Evolutionary conservation across 2,888 invertebrate genomes (phyloP).

Genomic region (Melieria omissa): DNA sequence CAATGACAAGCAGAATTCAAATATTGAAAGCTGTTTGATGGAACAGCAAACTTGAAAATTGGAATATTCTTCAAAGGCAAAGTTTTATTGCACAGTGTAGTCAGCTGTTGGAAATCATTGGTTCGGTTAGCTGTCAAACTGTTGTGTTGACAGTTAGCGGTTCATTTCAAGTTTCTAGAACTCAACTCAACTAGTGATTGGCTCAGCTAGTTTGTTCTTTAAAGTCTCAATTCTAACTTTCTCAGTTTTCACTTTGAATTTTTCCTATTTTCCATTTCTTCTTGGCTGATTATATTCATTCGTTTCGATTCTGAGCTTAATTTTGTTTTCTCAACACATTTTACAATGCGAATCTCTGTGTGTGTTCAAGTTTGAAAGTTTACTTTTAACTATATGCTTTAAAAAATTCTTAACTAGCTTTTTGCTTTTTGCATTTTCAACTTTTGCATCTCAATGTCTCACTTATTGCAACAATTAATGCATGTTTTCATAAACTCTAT

Average conservation of each 20-base stretch:
- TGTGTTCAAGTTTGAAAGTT: slow-evolving; percentile 1
- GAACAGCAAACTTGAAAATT: too few species aligned
- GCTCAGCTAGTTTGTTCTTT: too few species aligned
- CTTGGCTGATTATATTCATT: neutral
- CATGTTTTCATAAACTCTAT: neutral
- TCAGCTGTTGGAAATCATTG: too few species aligned
- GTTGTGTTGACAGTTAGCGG: too few species aligned
- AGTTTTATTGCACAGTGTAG: too few species aligned
- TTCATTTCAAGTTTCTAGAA: too few species aligned
- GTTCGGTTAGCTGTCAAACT: too few species aligned
- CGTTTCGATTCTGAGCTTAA: neutral
- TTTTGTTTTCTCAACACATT: neutral
- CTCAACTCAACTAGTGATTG: too few species aligned
- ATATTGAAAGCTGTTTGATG: too few species aligned
- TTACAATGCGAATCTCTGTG: neutral
- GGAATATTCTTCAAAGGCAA: too few species aligned
- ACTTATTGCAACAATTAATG: neutral
- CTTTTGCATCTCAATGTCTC: neutral
- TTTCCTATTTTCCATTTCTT: neutral
- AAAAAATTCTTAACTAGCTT: neutral
- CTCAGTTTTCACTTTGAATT: neutral
- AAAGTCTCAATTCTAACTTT: neutral
- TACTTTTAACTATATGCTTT: slow-evolving; percentile 4
- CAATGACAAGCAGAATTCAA: too few species aligned
- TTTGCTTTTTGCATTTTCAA: neutral